These are phyloP conservation scores for Amphiprion clarkii DNA, from an alignment of 2,797 vertebrate genomes.

Conservation along the genomic window DNA sequence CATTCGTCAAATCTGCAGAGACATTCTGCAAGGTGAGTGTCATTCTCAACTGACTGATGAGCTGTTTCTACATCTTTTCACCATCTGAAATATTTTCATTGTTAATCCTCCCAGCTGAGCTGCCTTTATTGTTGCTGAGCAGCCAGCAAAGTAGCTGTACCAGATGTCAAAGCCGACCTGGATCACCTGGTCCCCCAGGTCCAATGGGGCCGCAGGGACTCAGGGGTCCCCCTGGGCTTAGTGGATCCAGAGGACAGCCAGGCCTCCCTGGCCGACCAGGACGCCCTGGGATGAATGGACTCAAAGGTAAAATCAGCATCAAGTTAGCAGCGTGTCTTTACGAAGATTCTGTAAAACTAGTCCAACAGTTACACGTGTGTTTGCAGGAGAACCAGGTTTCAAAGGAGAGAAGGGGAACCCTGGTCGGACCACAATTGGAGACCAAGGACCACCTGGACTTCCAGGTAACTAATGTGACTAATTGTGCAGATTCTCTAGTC, in stretches of 20 bases:
- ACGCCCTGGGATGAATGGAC: conserved; percentile 87
- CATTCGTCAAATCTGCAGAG: conserved; percentile 94
- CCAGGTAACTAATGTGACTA: conserved; percentile 84
- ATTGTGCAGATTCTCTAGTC: background rate
- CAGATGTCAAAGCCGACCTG: conserved; percentile 87
- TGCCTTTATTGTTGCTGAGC: conserved; percentile 88
- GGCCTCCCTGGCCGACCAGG: conserved; percentile 89
- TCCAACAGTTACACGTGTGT: conserved; percentile 37
- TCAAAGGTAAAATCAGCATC: conserved; percentile 87
- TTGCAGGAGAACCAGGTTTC: conserved; percentile 90
- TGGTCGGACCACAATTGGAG: conserved; percentile 89
- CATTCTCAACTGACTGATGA: conserved; percentile 5
- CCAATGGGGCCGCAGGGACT: conserved; percentile 88
- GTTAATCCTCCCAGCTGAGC: conserved; percentile 86
- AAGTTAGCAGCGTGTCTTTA: background rate
- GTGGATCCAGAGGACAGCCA: conserved; percentile 88
- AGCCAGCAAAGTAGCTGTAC: conserved; percentile 90
- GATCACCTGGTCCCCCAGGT: conserved; percentile 88
- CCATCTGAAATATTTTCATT: conserved; percentile 29
- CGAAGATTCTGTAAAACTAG: background rate
- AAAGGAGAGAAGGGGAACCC: conserved; percentile 91
- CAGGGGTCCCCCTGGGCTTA: conserved; percentile 90
- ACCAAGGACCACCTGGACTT: conserved; percentile 90
- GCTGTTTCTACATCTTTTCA: conserved; percentile 19
- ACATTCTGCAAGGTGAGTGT: conserved; percentile 93